Percentiles rank a stretch among this genome's conserved stretches.
Evolutionary conservation across 92 coral and sea anemone genomes (phyloP).

Genomic region (Parazoanthus darwini): DNA sequence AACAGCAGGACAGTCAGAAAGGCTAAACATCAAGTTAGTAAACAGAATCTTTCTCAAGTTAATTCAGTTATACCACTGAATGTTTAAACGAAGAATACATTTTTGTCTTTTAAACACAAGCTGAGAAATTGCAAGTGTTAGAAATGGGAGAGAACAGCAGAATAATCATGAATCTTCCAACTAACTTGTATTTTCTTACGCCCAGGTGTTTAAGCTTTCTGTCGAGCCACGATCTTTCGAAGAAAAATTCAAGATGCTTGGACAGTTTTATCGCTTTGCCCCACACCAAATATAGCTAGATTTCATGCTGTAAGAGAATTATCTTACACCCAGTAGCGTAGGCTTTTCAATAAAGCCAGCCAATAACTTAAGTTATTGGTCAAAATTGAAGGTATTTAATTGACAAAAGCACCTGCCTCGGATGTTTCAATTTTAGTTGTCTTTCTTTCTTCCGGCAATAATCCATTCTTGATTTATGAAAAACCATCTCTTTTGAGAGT

Average conservation of each 20-base stretch:
- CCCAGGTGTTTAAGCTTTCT: not conserved
- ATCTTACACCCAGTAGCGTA: conserved; percentile 29
- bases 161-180: not conserved
- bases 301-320: conserved; percentile 28
- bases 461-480: not conserved
- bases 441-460: not conserved
- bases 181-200: not conserved
- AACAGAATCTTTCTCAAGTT: conserved; percentile 21
- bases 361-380: conserved; percentile 35
- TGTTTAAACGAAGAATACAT: not conserved
- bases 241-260: not conserved
- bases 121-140: not conserved
- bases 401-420: conserved; percentile 30
- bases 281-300: conserved; percentile 18
- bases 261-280: conserved; percentile 18
- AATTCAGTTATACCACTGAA: conserved; percentile 34
- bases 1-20: conserved; percentile 18
- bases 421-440: not conserved
- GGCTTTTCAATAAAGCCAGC: conserved; percentile 28
- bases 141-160: not conserved
- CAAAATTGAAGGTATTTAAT: conserved; percentile 28
- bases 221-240: not conserved
- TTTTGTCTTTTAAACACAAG: not conserved
- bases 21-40: not conserved
- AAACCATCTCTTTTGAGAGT: not conserved